These are phyloP conservation scores for Rhopalosiphum padi DNA, from an alignment of 1,140 invertebrate species.

Conservation along the genomic window DNA sequence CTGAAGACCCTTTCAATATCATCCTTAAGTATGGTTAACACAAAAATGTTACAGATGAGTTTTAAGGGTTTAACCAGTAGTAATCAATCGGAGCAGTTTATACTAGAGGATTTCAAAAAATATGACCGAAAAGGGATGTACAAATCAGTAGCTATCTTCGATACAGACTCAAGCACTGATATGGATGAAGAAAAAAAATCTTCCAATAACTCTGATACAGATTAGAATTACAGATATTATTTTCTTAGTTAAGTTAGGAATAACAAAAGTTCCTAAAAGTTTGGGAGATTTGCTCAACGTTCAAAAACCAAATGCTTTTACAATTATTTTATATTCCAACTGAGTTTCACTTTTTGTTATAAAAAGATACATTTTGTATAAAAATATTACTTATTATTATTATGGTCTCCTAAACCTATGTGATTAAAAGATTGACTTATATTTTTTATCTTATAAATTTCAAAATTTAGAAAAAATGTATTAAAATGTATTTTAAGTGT, in stretches of 20 bases:
- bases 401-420: background rate
- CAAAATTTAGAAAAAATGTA: background rate
- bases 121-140: constrained; percentile 4
- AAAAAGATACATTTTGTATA: background rate
- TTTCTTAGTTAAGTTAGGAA: background rate
- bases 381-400: background rate
- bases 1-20: constrained; percentile 24
- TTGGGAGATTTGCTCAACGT: background rate
- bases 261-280: constrained; percentile 41
- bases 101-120: constrained; percentile 39
- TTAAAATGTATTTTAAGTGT: background rate
- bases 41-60: constrained; percentile 10
- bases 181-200: background rate
- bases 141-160: background rate
- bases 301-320: constrained; percentile 8
- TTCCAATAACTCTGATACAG: background rate
- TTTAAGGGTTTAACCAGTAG: constrained; percentile 13
- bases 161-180: background rate
- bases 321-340: background rate
- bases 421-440: background rate
- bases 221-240: background rate
- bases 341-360: background rate
- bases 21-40: constrained; percentile 33
- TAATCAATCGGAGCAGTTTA: constrained; percentile 40
- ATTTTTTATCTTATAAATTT: background rate